Percentiles rank a stretch among this genome's conserved stretches.
Conservation (phyloP, 2,797 vertebrate genomes). For the Sebastes nivosus region DNA sequence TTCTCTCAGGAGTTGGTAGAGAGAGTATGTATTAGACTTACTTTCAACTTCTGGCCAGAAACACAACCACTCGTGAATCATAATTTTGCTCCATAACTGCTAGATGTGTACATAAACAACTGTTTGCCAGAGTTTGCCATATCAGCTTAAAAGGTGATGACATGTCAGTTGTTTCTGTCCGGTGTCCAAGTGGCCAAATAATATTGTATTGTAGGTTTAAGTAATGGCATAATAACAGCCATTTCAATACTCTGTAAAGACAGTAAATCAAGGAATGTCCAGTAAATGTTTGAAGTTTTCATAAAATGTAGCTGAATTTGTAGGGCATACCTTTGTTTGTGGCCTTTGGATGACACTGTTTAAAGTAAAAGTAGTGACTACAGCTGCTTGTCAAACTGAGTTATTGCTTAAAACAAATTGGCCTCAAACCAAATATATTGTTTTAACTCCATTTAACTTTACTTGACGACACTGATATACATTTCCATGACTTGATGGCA, state of each 20-base stretch:
- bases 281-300: not conserved
- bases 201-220: not conserved
- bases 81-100: not conserved
- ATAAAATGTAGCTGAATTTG: not conserved
- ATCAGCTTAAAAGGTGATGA: not conserved
- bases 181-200: not conserved
- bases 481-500: not conserved
- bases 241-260: not conserved
- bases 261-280: not conserved
- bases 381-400: not conserved
- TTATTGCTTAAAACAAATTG: not conserved
- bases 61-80: not conserved
- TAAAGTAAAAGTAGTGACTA: not conserved
- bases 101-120: not conserved
- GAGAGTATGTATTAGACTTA: not conserved
- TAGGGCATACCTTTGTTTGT: not conserved
- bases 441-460: not conserved
- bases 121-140: not conserved
- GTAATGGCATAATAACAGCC: not conserved
- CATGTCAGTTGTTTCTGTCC: not conserved
- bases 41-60: not conserved
- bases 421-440: not conserved
- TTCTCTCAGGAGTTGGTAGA: not conserved
- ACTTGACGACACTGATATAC: not conserved
- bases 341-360: not conserved